Base-by-base conservation (phyloP, 1,140 invertebrate species). In the Metopolophium dirhodum region DNA sequence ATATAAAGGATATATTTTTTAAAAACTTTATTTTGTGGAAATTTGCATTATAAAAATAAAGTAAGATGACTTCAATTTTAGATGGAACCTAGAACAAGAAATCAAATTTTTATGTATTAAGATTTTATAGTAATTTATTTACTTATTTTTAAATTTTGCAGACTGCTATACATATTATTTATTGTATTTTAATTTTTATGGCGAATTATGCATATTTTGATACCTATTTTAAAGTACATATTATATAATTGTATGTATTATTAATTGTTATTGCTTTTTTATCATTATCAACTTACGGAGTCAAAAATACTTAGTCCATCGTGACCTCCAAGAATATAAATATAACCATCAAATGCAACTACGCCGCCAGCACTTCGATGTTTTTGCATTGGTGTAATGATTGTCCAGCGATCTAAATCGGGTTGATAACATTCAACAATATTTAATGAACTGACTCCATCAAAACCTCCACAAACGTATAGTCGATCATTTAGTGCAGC, bases 251-350 rank as follows among this genome's bases (percentile, higher is more conserved):
- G 1, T 23, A 61, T 61, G 23, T 30, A 61, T 61, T 9, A 61
- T 30, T 61, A 1, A 11, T 14, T 61, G 2, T 26, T 61, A 61
- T 1, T 30, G 57, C 8, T 3, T 8, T 61, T 30, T 30, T 30
- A 61, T 61, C 9, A n/a, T 68, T 77, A 51, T 94, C 89, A 90
- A 95, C 95, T 94, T 95, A 97, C 98, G 9, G 97, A 98, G 95
- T 98, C 97, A 95, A 98, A 98, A 94, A 98, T 98, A 18, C 97
- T 98, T 2, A 98, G 95, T 0, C 98, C 98, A 96, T 98, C 98
- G 95, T 98, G 98, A 3, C 98, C 98, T 49, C 98, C 97, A 68
- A 98, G 95, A 2, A 97, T 97, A 95, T 98, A 98, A 85, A 98
- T 96, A 94, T 97, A 97, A 57, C 97, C 97, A 95, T 98, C 96